These are phyloP conservation scores for Amniataba percoides DNA, from an alignment of 2,797 vertebrate species.

Conservation along the genomic window DNA sequence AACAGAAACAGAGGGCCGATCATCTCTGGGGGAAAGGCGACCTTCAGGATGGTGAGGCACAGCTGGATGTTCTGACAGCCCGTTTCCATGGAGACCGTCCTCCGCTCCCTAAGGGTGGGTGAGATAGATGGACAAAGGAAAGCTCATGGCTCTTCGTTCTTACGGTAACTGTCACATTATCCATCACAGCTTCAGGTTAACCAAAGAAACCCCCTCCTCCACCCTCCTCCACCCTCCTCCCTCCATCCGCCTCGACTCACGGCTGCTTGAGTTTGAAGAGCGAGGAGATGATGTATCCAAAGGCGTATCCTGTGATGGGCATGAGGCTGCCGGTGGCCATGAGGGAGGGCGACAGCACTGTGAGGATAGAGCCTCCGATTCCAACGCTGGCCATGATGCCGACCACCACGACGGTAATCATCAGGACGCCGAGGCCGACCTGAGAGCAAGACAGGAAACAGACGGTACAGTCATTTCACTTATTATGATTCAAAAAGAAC, in stretches of 20 bases:
- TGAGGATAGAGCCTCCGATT: slow-evolving; percentile 48
- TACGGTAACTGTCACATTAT: neutral
- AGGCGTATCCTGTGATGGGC: slow-evolving; percentile 86
- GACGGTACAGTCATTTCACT: neutral
- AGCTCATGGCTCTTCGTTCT: neutral
- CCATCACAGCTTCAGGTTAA: neutral
- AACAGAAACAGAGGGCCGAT: slow-evolving; percentile 87
- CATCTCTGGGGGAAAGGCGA: slow-evolving; percentile 78
- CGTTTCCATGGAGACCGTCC: slow-evolving; percentile 86
- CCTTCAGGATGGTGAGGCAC: slow-evolving; percentile 84
- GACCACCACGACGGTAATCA: slow-evolving; percentile 58
- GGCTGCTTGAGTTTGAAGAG: slow-evolving; percentile 79
- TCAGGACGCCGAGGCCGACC: slow-evolving; percentile 74
- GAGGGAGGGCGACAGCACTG: slow-evolving; percentile 76
- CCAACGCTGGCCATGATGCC: slow-evolving; percentile 43
- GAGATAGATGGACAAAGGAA: slow-evolving; percentile 12
- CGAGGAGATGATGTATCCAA: slow-evolving; percentile 85
- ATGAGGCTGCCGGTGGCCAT: slow-evolving; percentile 82
- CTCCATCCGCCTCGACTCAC: slow-evolving; percentile 77
- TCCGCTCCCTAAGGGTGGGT: slow-evolving; percentile 75
- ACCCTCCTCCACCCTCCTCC: neutral
- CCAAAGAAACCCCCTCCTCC: neutral
- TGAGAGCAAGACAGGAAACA: slow-evolving; percentile 52
- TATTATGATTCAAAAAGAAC: neutral
- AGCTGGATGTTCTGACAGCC: slow-evolving; percentile 89